Conservation (phyloP, 2,113 vertebrate species). For the Corydoras sp. region DNA sequence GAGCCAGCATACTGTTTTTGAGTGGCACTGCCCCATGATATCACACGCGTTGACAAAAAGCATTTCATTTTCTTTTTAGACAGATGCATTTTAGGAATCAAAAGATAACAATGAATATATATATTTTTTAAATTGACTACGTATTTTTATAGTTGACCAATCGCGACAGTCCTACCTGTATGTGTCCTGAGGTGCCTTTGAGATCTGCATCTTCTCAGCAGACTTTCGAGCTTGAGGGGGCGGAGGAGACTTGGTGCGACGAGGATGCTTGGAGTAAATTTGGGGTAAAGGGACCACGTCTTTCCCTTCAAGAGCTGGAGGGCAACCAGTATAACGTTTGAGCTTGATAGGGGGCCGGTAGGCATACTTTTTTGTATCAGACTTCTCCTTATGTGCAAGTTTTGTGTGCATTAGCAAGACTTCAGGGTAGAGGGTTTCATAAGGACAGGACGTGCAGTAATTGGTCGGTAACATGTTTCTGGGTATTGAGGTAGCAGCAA, state of each 20-base stretch:
- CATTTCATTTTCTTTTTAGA: no score
- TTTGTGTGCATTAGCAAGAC: conserved; percentile 85
- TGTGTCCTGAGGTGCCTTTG: conserved; percentile 31
- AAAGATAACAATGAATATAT: no score
- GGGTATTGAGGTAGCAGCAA: conserved; percentile 57
- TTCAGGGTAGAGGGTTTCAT: conserved; percentile 85
- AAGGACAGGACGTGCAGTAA: conserved; percentile 77
- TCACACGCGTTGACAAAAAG: no score
- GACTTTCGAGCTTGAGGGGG: conserved; percentile 53
- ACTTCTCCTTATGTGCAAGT: conserved; percentile 79
- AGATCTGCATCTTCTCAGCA: conserved; percentile 56
- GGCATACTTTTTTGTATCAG: conserved; percentile 59
- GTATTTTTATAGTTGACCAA: no score
- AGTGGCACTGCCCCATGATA: no score
- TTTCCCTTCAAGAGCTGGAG: conserved; percentile 82
- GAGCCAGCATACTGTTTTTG: no score
- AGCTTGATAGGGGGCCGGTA: conserved; percentile 50
- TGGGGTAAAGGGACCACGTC: conserved; percentile 73
- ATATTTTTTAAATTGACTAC: no score
- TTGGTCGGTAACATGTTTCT: conserved; percentile 58
- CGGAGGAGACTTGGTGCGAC: conserved; percentile 63
- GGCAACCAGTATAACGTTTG: conserved; percentile 82
- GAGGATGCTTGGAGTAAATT: conserved; percentile 50
- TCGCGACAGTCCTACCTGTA: neutral
- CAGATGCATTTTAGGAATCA: no score